Conservation (phyloP, 2,113 vertebrate species). For the Etia nguti region DNA sequence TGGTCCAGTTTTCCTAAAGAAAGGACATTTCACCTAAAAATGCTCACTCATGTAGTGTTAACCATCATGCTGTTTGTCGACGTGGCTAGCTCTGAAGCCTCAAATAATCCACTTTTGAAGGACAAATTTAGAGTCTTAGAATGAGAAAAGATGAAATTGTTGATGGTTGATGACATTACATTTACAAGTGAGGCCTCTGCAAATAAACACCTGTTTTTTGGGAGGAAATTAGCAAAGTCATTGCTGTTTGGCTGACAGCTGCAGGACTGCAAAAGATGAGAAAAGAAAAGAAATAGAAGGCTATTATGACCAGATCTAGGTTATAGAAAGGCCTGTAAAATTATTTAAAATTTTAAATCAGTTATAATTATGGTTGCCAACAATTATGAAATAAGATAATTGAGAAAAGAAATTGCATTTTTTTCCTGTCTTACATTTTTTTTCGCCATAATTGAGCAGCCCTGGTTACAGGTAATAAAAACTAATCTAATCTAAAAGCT, state of each 20-base stretch:
- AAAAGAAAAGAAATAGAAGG: neutral
- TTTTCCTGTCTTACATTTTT: neutral
- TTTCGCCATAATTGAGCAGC: neutral
- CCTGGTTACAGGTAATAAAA: neutral
- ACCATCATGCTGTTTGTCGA: slow-evolving; percentile 1
- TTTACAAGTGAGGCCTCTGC: neutral
- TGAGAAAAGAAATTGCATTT: neutral
- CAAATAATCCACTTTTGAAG: neutral
- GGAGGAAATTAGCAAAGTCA: neutral
- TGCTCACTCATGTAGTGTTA: neutral
- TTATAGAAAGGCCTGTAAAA: neutral
- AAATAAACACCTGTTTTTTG: neutral
- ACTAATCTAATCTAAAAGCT: neutral
- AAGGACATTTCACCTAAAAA: slow-evolving; percentile 9
- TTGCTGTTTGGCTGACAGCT: neutral
- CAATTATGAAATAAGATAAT: neutral
- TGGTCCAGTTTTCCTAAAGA: slow-evolving; percentile 13
- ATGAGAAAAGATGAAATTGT: neutral
- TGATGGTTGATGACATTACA: slow-evolving; percentile 8
- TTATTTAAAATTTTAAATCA: neutral
- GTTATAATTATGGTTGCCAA: neutral
- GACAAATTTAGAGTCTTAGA: neutral
- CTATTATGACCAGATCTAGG: neutral
- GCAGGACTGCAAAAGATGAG: neutral
- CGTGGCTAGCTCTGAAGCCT: neutral